Evolutionary conservation across 2,113 vertebrate genomes (phyloP), one percentile per base, ranked within the genome.

Genomic region (Protobothrops mucrosquamatus): DNA sequence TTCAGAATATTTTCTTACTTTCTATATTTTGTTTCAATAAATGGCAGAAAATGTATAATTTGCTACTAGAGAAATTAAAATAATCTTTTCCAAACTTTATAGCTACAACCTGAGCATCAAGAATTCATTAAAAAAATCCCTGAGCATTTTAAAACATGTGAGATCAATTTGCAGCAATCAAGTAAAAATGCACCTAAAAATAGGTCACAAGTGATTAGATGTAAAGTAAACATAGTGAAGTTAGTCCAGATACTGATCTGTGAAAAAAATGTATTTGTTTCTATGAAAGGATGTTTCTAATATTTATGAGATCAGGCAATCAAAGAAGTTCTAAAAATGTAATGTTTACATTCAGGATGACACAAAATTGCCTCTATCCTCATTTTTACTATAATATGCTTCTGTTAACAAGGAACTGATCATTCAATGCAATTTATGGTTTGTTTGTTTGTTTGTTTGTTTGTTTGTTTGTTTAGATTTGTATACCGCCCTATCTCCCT

Each of bases 1-100:
- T 48, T 87, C 23, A 14, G 11, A 24, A 51, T 26, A 14, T 51
- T 87, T 87, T 48, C 46, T 26, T 81, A 39, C 69, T 43, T 81
- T 43, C 51, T n/a, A 55, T 39, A 56, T 56, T 20, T 22, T 55
- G 18, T 34, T 55, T 55, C 18, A 39, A 11, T n/a, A 2, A 39
- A 93, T 29, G 20, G 57, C 88, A 88, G 90, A 93, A 96, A 97
- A 88, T 26, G 9, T 56, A 20, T 46, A 7, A 24, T 56, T 90
- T 93, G 59, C 56, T 90, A 92, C 20, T 3, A 81, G 74, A 61
- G 23, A 92, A n/a, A 6, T 74, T 57, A 94, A 89, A 34, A 43
- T 64, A 22, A 24, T 92, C 0, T 87, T 93, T 91, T 90, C 20
- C 86, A 87, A 12, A 87, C 14, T 92, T 3, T 92, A 94, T 93